Evolutionary conservation across 2,888 invertebrate species (phyloP).

Genomic region (Mellilla xanthometata): DNA sequence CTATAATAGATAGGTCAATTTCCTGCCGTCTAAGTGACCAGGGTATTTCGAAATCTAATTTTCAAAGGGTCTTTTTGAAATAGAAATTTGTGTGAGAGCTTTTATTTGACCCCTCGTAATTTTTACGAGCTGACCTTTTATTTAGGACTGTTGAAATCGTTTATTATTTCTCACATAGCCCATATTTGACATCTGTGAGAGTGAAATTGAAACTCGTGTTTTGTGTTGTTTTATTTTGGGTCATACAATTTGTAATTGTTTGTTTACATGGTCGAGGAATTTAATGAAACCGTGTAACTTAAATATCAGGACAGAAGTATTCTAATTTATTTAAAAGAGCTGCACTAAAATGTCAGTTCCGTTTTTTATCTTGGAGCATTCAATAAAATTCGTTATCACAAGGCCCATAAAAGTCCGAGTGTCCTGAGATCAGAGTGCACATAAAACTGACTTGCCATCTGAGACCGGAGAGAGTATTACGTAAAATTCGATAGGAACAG

Average conservation of each 20-base stretch:
- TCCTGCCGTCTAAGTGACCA: constrained; percentile 32
- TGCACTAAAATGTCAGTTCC: no score
- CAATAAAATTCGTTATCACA: constrained; percentile 7
- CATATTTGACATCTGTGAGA: constrained; percentile 30
- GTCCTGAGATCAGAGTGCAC: constrained; percentile 43
- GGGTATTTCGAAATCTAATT: constrained; percentile 40
- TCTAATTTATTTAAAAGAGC: no score
- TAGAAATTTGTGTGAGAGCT: constrained; percentile 26
- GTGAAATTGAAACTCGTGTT: constrained; percentile 22
- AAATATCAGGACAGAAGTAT: neutral
- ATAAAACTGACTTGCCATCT: constrained; percentile 52
- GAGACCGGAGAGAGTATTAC: constrained; percentile 32
- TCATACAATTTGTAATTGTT: constrained; percentile 20
- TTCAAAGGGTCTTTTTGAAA: constrained; percentile 29
- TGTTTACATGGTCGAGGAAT: neutral
- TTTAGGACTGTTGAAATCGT: constrained; percentile 21
- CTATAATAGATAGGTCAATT: constrained; percentile 37
- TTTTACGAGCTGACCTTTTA: constrained; percentile 28
- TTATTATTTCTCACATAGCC: constrained; percentile 21
- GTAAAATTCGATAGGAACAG: constrained; percentile 24
- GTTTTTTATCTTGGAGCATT: constrained; percentile 6
- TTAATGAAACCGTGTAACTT: neutral
- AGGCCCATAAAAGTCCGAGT: constrained; percentile 48
- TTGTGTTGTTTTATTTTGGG: constrained; percentile 22
- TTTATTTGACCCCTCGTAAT: constrained; percentile 25